Percentiles rank a stretch among this genome's conserved stretches.
Evolutionary conservation across 2,113 vertebrate genomes (phyloP).

Genomic region (Tachuris rubrigastra): DNA sequence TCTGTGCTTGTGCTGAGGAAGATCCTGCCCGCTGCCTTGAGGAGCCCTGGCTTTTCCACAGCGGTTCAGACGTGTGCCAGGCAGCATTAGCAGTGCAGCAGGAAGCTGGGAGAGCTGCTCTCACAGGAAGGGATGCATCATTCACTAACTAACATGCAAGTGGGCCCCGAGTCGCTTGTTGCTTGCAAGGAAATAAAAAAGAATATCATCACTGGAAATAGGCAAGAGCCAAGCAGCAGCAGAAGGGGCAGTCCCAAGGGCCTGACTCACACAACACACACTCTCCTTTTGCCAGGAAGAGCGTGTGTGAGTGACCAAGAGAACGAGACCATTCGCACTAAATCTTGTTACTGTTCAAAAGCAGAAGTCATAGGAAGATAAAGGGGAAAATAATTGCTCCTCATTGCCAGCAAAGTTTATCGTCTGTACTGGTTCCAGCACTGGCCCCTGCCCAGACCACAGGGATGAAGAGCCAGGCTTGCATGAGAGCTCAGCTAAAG

Average conservation of each 20-base stretch:
- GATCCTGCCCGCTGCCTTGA: neutral
- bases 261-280: constrained; percentile 30
- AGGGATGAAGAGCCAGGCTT: neutral
- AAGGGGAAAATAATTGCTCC: constrained; percentile 21
- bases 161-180: neutral
- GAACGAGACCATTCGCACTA: neutral
- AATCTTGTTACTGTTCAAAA: constrained; percentile 16
- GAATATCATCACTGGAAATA: neutral
- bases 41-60: constrained; percentile 24
- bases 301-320: constrained; percentile 15
- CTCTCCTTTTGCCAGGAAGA: constrained; percentile 22
- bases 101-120: constrained; percentile 32
- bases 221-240: constrained; percentile 28
- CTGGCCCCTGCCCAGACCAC: constrained; percentile 43
- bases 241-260: constrained; percentile 44
- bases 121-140: constrained; percentile 40
- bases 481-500: neutral
- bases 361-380: constrained; percentile 17
- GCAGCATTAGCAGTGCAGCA: constrained; percentile 39
- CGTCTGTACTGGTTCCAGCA: constrained; percentile 21
- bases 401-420: neutral
- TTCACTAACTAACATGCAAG: constrained; percentile 56
- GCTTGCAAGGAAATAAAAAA: neutral
- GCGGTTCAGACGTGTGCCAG: constrained; percentile 12
- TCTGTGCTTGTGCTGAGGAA: constrained; percentile 28